These are phyloP conservation scores for Cosmorhoe ocellata DNA, from an alignment of 2,888 invertebrate genomes.

Conservation along the genomic window DNA sequence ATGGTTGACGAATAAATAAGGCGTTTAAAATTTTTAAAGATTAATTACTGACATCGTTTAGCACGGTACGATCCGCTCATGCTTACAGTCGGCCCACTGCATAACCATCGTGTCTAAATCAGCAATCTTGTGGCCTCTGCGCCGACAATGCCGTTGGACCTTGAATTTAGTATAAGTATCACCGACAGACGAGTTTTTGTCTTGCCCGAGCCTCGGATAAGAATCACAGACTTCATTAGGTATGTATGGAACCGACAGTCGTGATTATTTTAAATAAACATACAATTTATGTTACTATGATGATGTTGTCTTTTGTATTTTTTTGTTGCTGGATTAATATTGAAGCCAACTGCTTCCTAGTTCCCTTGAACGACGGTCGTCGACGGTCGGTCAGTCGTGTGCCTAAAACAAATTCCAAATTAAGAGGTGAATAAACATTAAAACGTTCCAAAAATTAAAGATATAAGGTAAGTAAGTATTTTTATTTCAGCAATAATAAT, in stretches of 20 bases:
- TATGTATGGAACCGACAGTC: constrained; percentile 58
- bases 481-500: not conserved
- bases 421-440: not conserved
- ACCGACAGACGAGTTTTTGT: constrained; percentile 61
- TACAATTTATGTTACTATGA: constrained; percentile 38
- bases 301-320: constrained; percentile 46
- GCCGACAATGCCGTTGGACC: constrained; percentile 38
- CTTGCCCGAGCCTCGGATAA: constrained; percentile 54
- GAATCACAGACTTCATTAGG: constrained; percentile 59
- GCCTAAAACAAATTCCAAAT: too few species aligned
- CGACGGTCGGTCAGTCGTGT: too few species aligned
- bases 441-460: too few species aligned
- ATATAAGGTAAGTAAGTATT: too few species aligned
- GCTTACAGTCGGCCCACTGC: constrained; percentile 30
- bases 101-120: constrained; percentile 32
- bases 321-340: constrained; percentile 47
- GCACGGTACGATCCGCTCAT: constrained; percentile 24
- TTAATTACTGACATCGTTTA: constrained; percentile 31
- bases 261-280: constrained; percentile 62
- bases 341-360: constrained; percentile 57
- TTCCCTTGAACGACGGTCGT: constrained; percentile 50
- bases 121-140: constrained; percentile 37
- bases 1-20: constrained; percentile 21
- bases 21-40: constrained; percentile 7
- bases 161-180: constrained; percentile 52